Base-by-base conservation (phyloP, 2,797 vertebrate genomes). In the Urosaurus nigricauda region DNA sequence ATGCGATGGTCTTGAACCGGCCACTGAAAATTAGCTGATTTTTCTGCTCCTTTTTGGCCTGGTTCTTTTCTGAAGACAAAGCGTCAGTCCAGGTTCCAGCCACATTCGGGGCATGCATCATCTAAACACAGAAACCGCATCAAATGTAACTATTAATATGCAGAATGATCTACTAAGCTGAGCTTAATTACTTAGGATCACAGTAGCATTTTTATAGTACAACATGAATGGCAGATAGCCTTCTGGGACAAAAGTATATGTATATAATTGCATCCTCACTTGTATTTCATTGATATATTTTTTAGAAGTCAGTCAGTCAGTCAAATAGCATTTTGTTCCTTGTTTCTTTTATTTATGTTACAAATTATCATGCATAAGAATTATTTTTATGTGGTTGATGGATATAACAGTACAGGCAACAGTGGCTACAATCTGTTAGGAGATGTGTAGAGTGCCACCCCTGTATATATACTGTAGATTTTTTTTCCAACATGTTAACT, bases 171-270 rank as follows among this genome's bases (percentile, higher is more conserved):
- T 92, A 88, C 12, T 86, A 70, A 89, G 79, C 8, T n/a, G 84
- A 40, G 0, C 0, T 29, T 19, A 19, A 60, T 85, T 77, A 65
- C 26, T 90, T 68, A 14, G 86, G 19, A 1, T 68, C 74, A 73
- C 16, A 2, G 14, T 84, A 86, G n/a, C 4, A 13, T 26, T 5
- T 92, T 43, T 63, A 40, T 43, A 75, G 0, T 12, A 74, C 60
- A 8, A 80, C 21, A 80, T 32, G 60, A 89, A 89, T 83, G 29
- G 60, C 56, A 16, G 58, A 87, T 91, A 89, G 86, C 92, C 91
- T 94, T 93, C 88, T 90, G 73, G 90, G 63, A 58, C 83, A 51
- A 82, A 51, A 65, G 24, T 3, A 29, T 8, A 29, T 24, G 29
- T 11, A 65, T 9, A 29, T 65, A 65, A 51, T 65, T 90, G 8